Percentiles rank a stretch among this genome's conserved stretches.
phyloP scores from a whole-genome alignment of 2,888 invertebrate species.

The Platypus cylindrus region DNA sequence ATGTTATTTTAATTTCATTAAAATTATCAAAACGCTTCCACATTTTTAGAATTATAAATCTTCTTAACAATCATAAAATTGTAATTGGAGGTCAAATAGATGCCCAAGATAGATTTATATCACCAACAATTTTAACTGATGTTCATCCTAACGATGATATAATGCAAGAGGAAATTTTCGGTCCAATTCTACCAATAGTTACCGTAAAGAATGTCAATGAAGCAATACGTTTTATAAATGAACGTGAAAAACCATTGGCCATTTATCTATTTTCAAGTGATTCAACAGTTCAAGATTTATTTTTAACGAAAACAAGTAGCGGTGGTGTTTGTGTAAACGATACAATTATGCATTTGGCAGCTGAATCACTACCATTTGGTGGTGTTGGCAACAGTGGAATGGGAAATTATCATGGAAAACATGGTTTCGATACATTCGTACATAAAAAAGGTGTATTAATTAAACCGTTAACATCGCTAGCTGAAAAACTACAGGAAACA shows the following conservation, averaged over 20 bases:
- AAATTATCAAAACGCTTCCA: too few species aligned
- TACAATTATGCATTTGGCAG: conserved; percentile 69
- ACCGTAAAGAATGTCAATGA: conserved; percentile 70
- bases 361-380: conserved; percentile 89
- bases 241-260: conserved; percentile 80
- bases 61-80: conserved; percentile 58
- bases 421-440: conserved; percentile 82
- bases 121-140: conserved; percentile 72
- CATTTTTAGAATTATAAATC: conserved; percentile 38
- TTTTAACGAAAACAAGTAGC: conserved; percentile 61
- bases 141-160: conserved; percentile 62
- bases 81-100: conserved; percentile 70
- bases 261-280: conserved; percentile 73
- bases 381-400: conserved; percentile 84
- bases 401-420: conserved; percentile 85
- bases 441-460: conserved; percentile 77
- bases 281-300: conserved; percentile 40
- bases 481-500: conserved; percentile 53
- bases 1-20: too few species aligned
- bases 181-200: conserved; percentile 70
- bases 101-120: conserved; percentile 63
- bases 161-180: conserved; percentile 94
- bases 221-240: conserved; percentile 83
- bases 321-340: conserved; percentile 81
- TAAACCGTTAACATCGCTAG: conserved; percentile 53